These are phyloP conservation scores for Trachelus troglodyta DNA, from an alignment of 2,888 invertebrate species.

Conservation along the genomic window DNA sequence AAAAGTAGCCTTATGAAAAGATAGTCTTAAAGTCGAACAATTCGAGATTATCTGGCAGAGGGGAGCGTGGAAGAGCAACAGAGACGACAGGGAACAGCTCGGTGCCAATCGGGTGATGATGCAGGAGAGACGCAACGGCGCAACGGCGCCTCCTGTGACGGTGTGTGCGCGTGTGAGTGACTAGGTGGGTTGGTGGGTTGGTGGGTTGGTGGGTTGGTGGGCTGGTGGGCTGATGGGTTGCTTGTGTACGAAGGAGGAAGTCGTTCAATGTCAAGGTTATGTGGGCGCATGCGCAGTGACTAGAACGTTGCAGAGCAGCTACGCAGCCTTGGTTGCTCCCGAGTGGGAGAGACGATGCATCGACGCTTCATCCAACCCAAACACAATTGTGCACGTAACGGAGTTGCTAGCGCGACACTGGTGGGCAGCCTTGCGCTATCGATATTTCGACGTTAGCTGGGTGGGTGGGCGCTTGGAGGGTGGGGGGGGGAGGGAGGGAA, in stretches of 20 bases:
- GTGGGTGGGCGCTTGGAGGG: not conserved
- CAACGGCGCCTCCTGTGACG: slow-evolving; percentile 1
- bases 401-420: too few species aligned
- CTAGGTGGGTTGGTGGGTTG: slow-evolving; percentile 15
- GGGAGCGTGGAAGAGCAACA: too few species aligned
- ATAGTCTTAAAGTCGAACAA: too few species aligned
- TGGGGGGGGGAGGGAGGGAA: not conserved
- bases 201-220: slow-evolving; percentile 18
- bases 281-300: slow-evolving; percentile 48
- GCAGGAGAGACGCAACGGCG: not conserved
- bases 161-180: not conserved
- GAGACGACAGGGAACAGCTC: too few species aligned
- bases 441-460: not conserved
- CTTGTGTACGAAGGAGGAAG: slow-evolving; percentile 27
- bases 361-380: not conserved
- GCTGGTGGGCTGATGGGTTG: slow-evolving; percentile 11
- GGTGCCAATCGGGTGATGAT: too few species aligned
- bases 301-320: slow-evolving; percentile 13
- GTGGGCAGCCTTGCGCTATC: too few species aligned
- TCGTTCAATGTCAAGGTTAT: slow-evolving; percentile 58
- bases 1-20: too few species aligned
- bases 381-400: too few species aligned
- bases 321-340: not conserved
- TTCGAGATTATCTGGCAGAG: too few species aligned
- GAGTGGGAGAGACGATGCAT: not conserved